Evolutionary conservation across 2,888 invertebrate species (phyloP).

Genomic region (Esperia sulphurella): DNA sequence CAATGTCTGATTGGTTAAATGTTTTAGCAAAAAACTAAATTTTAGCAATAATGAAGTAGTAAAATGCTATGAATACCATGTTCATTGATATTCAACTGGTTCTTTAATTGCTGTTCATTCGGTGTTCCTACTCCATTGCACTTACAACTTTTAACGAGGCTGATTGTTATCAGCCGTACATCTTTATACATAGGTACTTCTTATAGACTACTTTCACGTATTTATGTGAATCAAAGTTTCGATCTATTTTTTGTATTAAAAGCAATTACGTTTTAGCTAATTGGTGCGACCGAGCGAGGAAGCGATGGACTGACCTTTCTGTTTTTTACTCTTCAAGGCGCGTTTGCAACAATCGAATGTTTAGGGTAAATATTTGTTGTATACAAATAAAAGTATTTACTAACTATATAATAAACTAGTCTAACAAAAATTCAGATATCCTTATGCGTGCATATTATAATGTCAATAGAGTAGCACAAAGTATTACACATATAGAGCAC

Average conservation of each 20-base stretch:
- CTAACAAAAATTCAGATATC: too few relatives aligned
- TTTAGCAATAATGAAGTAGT: too few relatives aligned
- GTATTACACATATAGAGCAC: too few relatives aligned
- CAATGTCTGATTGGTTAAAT: too few relatives aligned
- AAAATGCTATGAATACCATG: too few relatives aligned
- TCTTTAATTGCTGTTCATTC: background rate
- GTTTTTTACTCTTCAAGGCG: conserved; percentile 38
- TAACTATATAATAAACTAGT: too few relatives aligned
- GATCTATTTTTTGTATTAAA: conserved; percentile 4
- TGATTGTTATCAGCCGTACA: background rate
- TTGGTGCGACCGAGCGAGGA: conserved; percentile 46
- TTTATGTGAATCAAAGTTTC: conserved; percentile 1
- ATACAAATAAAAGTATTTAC: too few relatives aligned
- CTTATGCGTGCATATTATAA: too few relatives aligned
- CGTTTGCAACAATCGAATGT: background rate
- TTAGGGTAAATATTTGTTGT: background rate
- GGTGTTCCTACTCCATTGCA: background rate
- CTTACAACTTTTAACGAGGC: background rate
- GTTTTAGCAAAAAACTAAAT: too few relatives aligned
- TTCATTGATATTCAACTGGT: background rate
- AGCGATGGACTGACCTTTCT: conserved; percentile 44
- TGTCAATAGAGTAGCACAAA: too few relatives aligned
- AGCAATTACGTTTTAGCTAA: conserved; percentile 26
- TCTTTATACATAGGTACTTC: background rate
- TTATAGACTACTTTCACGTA: conserved; percentile 2